A percentile compares a stretch with the other conserved stretches of the same genome.
These are phyloP conservation scores for Lasiurus borealis DNA, from an alignment of 2,113 vertebrate species.

Conservation along the genomic window DNA sequence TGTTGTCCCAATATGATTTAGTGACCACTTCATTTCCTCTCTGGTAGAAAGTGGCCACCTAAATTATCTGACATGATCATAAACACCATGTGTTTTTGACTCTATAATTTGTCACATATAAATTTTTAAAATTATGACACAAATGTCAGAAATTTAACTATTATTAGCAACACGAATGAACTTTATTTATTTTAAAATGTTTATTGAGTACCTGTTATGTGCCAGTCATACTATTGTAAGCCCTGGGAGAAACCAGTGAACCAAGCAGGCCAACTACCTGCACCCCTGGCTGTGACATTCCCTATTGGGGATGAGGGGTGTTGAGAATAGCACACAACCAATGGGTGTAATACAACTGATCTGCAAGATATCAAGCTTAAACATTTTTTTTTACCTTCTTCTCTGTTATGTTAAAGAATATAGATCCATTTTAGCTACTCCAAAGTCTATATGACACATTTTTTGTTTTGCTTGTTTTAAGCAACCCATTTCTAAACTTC, in stretches of 20 bases:
- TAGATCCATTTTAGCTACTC: background rate
- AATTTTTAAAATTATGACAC: background rate
- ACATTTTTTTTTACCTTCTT: background rate
- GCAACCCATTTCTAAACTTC: background rate
- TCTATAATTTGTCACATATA: background rate
- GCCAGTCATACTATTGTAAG: background rate
- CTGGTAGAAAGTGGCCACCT: background rate
- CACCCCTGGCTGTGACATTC: background rate
- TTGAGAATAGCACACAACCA: background rate
- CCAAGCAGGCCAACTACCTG: background rate
- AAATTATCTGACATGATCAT: background rate
- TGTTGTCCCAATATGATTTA: background rate
- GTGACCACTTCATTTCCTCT: background rate
- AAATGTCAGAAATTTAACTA: background rate
- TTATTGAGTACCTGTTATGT: background rate
- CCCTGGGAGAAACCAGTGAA: background rate
- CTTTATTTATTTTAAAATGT: background rate
- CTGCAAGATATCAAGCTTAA: background rate
- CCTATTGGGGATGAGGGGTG: rapidly evolving
- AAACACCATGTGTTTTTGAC: background rate
- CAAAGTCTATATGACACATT: background rate
- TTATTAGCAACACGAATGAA: background rate
- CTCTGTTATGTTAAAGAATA: background rate
- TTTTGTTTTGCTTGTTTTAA: background rate
- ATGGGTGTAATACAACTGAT: background rate